Evolutionary conservation across 30 jellyfish, hydroid and myxozoan genomes (phyloP), one percentile per base, ranked within the genome.

Genomic region (Aurelia sp.): DNA sequence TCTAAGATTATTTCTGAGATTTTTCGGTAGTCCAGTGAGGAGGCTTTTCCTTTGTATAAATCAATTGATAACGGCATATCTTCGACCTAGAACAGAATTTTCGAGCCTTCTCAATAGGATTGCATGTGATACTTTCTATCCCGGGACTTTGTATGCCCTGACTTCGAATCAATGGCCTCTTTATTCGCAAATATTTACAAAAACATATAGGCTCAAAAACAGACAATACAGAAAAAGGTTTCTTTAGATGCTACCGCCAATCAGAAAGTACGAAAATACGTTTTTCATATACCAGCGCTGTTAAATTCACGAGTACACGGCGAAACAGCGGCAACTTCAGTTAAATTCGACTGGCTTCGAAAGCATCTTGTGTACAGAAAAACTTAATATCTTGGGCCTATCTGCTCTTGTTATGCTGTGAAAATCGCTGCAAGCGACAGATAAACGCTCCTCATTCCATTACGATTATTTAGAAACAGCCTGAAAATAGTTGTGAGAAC

Each of bases 201-300:
- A 82, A 84, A 72, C 93, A 84, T 73, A 72, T 72, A 71, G 93
- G 85, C 74, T 84, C 86, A 72, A 84, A 21, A 82, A 82, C 91
- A 72, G 93, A 84, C 74, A 71, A 72, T 55, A 71, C 48, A 71
- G 72, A 84, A 71, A 82, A 41, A n/a, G 81, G 51, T 33, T 58
- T 61, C 81, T 58, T 78, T 30, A 13, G 89, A 67, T 52, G 80
- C 53, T 22, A 64, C 93, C 93, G 93, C 76, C 93, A 66, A 84
- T 61, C 30, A 40, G 55, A 58, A 51, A 55, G 85, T 84, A 84
- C 87, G 72, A 59, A 71, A 72, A 73, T 62, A 78, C 62, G 87
- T 57, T 66, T 65, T 44, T 50, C 79, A 62, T 63, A 62, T 44
- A 35, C 17, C 37, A 62, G 74, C 40, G 66, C 61, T 78, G 89